Evolutionary conservation across 1,140 invertebrate species (phyloP).

Genomic region (Saxidomus purpurata): DNA sequence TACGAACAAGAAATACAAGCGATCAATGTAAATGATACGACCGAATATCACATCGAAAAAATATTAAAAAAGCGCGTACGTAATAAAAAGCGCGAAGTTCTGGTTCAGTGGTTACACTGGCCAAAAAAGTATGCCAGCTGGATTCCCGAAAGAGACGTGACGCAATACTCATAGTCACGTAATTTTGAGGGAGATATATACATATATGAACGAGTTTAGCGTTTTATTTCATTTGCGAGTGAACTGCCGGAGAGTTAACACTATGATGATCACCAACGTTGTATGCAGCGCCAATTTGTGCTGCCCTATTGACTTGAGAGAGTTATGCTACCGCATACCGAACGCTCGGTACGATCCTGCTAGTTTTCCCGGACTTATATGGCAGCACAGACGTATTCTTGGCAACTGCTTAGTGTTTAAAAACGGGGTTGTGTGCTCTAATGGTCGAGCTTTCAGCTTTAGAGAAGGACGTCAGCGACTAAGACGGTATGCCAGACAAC

Average conservation of each 20-base stretch:
- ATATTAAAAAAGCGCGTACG: too few species aligned
- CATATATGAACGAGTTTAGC: background rate
- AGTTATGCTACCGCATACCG: background rate
- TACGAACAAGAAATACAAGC: conserved; percentile 14
- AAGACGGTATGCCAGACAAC: background rate
- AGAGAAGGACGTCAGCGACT: background rate
- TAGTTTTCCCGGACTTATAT: background rate
- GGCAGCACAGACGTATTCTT: conserved; percentile 1
- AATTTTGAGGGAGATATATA: background rate
- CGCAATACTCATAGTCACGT: background rate
- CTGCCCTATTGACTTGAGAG: background rate
- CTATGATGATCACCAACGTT: conserved; percentile 23
- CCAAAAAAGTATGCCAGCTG: conserved; percentile 38
- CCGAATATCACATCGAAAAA: conserved; percentile 42
- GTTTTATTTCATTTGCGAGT: too few species aligned
- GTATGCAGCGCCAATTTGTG: background rate
- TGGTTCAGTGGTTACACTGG: conserved; percentile 43
- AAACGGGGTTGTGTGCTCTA: background rate
- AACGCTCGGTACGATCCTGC: background rate
- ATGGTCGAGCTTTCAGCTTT: background rate
- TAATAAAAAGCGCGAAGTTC: conserved; percentile 8
- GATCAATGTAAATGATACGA: background rate
- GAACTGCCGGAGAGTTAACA: too few species aligned
- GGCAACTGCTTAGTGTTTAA: conserved; percentile 13
- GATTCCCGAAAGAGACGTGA: conserved; percentile 31